Evolutionary conservation across 2,113 vertebrate genomes (phyloP).

Genomic region (Oreamnos americanus): DNA sequence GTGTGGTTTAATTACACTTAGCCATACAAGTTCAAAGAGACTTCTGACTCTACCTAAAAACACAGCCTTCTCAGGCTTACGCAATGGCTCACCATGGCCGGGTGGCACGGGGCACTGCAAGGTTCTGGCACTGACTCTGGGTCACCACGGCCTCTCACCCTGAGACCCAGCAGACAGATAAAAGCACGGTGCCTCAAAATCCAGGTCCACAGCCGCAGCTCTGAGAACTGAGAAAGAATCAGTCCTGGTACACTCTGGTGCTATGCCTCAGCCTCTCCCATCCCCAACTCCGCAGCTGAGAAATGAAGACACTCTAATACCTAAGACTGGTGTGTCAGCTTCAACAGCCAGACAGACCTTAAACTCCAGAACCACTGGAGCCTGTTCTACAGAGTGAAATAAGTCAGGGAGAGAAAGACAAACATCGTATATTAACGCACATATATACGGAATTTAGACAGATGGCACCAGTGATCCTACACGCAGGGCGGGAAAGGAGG

Average conservation of each 20-base stretch:
- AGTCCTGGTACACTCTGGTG: background rate
- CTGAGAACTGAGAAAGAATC: background rate
- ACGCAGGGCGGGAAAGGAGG: too few relatives aligned
- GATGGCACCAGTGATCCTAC: too few relatives aligned
- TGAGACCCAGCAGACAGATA: background rate
- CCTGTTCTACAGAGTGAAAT: too few relatives aligned
- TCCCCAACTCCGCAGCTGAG: background rate
- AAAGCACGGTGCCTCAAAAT: background rate
- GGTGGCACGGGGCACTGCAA: background rate
- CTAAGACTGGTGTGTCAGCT: background rate
- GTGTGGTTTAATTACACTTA: constrained; percentile 8
- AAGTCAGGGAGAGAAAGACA: too few relatives aligned
- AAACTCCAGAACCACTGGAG: too few relatives aligned
- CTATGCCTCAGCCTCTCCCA: background rate
- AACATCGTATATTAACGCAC: fast-evolving
- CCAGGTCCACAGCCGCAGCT: background rate
- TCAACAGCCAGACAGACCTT: background rate
- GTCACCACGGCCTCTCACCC: background rate
- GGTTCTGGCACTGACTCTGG: background rate
- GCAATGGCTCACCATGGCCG: background rate
- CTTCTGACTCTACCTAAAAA: background rate
- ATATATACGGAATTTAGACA: too few relatives aligned
- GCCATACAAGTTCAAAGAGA: background rate
- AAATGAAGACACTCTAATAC: background rate
- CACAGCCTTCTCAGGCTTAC: background rate